A percentile compares a stretch with the other conserved stretches of the same genome.
Conservation (phyloP, 1,140 invertebrate species). For the Prorops nasuta region DNA sequence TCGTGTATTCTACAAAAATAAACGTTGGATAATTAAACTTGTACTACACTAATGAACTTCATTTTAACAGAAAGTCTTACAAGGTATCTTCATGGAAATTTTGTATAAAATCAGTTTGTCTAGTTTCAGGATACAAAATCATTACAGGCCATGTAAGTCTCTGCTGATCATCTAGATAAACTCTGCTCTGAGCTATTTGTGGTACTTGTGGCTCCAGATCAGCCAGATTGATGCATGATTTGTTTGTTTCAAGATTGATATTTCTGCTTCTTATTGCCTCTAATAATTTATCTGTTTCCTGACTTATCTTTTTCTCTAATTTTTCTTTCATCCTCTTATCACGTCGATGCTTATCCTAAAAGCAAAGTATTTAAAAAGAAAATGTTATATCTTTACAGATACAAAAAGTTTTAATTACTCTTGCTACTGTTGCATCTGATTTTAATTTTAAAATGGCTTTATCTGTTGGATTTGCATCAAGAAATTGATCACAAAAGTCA, state of each 20-base stretch:
- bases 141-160: constrained; percentile 77
- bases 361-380: no score
- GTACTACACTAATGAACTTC: not conserved
- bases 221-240: no score
- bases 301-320: constrained; percentile 58
- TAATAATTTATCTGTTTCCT: constrained; percentile 60
- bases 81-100: constrained; percentile 70
- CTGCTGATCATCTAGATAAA: constrained; percentile 61
- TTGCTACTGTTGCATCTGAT: constrained; percentile 58
- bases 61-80: constrained; percentile 51
- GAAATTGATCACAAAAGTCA: constrained; percentile 70
- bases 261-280: constrained; percentile 56
- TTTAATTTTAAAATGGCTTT: constrained; percentile 61
- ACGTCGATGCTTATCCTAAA: no score
- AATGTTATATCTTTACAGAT: no score
- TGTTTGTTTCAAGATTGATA: constrained; percentile 55
- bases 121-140: constrained; percentile 80
- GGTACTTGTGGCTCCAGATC: constrained; percentile 65
- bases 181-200: constrained; percentile 60
- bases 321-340: constrained; percentile 62
- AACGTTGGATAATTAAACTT: constrained; percentile 1
- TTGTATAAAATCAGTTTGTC: constrained; percentile 71
- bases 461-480: constrained; percentile 60
- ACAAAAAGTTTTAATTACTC: no score
- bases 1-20: constrained; percentile 63